A percentile compares a stretch with the other conserved stretches of the same genome.
These are phyloP conservation scores for Siphlonurus alternatus DNA, from an alignment of 2,888 invertebrate genomes.

Conservation along the genomic window DNA sequence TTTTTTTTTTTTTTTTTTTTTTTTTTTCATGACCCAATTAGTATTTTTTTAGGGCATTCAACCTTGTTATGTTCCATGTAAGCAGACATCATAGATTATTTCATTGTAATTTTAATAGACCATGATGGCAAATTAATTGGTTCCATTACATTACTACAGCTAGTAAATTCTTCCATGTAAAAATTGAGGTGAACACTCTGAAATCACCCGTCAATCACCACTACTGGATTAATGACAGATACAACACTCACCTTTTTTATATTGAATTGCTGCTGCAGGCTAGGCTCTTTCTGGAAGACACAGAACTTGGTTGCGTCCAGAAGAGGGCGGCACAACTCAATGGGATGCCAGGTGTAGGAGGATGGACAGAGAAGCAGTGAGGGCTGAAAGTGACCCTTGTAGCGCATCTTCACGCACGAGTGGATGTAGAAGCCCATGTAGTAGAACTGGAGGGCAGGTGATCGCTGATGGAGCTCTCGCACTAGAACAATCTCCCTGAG, in stretches of 20 bases:
- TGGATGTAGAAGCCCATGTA: slow-evolving; percentile 99
- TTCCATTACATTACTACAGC: no score
- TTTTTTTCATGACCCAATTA: no score
- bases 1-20: no score
- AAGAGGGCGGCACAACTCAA: slow-evolving; percentile 49
- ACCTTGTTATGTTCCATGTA: no score
- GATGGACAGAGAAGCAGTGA: slow-evolving; percentile 88
- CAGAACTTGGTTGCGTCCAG: slow-evolving; percentile 57
- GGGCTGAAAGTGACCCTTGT: slow-evolving; percentile 81
- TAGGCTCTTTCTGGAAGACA: slow-evolving; percentile 42
- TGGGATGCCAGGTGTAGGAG: slow-evolving; percentile 68
- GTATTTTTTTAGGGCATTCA: no score
- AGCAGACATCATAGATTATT: no score
- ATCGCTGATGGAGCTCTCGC: slow-evolving; percentile 41
- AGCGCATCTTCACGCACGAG: slow-evolving; percentile 92
- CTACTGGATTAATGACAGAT: no score
- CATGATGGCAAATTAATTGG: no score
- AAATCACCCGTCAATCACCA: no score
- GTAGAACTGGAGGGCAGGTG: slow-evolving; percentile 61
- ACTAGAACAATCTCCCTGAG: slow-evolving; percentile 74
- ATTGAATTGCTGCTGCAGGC: slow-evolving; percentile 38
- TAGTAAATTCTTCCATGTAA: no score
- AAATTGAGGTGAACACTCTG: no score
- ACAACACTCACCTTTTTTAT: slow-evolving; percentile 39
- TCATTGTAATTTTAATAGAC: no score